Conservation (phyloP, 2,113 vertebrate genomes). For the Alces alces region DNA sequence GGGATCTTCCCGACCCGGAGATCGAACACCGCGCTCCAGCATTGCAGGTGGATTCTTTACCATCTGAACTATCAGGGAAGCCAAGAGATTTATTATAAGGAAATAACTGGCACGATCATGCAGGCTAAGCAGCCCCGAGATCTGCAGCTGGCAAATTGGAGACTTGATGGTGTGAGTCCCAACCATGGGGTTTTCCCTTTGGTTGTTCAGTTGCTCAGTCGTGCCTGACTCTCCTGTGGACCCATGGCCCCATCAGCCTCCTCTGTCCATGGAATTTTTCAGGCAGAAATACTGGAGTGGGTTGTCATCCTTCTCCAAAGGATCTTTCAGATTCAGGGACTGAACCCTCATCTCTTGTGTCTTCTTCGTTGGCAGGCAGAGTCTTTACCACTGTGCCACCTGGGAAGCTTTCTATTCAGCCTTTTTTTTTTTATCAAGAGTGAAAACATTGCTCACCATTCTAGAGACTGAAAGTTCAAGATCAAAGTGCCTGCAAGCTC, state of each 20-base stretch:
- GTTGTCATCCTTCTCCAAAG: background rate
- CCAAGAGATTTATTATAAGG: background rate
- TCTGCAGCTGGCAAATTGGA: background rate
- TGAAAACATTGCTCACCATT: background rate
- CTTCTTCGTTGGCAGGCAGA: background rate
- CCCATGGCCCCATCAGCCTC: background rate
- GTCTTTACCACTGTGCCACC: background rate
- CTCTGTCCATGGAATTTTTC: background rate
- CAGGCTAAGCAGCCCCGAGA: background rate
- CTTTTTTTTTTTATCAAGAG: background rate
- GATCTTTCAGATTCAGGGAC: background rate
- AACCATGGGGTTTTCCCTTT: background rate
- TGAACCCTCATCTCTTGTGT: background rate
- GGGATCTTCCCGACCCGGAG: background rate
- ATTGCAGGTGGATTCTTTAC: background rate
- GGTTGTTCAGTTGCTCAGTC: background rate
- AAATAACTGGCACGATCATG: background rate
- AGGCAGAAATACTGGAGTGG: background rate
- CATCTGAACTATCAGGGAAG: background rate
- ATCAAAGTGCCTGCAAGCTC: background rate
- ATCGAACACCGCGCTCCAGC: background rate
- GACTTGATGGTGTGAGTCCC: background rate
- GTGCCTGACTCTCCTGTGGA: background rate
- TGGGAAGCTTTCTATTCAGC: background rate
- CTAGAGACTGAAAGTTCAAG: background rate